phyloP scores from a whole-genome alignment of 2,888 invertebrate species.

The Noctua comes region DNA sequence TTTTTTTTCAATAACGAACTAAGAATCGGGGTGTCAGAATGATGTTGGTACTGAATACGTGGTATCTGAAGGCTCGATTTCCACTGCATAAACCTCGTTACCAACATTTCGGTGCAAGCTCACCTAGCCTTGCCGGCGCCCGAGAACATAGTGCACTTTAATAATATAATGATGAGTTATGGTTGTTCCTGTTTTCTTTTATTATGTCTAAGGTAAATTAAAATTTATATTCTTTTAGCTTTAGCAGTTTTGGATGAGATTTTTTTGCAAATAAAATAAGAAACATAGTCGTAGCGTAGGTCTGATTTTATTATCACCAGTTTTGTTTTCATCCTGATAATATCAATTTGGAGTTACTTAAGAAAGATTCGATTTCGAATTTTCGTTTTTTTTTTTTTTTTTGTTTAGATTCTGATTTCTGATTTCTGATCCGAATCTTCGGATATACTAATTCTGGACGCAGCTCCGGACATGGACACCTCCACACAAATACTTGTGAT shows the following conservation, averaged over 20 bases:
- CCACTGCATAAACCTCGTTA: conserved; percentile 36
- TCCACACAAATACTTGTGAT: background rate
- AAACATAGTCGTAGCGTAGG: too few species aligned
- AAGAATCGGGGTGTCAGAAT: too few species aligned
- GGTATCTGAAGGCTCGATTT: too few species aligned
- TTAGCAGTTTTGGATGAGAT: too few species aligned
- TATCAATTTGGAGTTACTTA: background rate
- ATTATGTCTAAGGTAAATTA: background rate
- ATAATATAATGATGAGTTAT: conserved; percentile 10
- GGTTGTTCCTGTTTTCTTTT: background rate
- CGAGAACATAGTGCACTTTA: background rate
- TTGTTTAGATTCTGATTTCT: too few species aligned
- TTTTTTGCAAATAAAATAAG: too few species aligned
- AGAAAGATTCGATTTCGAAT: background rate
- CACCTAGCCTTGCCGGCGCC: background rate
- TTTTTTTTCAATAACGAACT: too few species aligned
- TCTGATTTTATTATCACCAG: background rate
- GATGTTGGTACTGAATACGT: too few species aligned
- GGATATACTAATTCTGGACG: too few species aligned
- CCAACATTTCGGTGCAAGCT: conserved; percentile 17
- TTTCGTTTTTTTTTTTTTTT: too few species aligned
- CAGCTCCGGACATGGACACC: background rate
- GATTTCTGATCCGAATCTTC: too few species aligned
- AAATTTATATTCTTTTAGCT: background rate
- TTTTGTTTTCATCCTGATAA: background rate